Percentiles rank a stretch among this genome's conserved stretches.
These are phyloP conservation scores for Simalia tracyae DNA, from an alignment of 2,797 vertebrate genomes.

Conservation along the genomic window DNA sequence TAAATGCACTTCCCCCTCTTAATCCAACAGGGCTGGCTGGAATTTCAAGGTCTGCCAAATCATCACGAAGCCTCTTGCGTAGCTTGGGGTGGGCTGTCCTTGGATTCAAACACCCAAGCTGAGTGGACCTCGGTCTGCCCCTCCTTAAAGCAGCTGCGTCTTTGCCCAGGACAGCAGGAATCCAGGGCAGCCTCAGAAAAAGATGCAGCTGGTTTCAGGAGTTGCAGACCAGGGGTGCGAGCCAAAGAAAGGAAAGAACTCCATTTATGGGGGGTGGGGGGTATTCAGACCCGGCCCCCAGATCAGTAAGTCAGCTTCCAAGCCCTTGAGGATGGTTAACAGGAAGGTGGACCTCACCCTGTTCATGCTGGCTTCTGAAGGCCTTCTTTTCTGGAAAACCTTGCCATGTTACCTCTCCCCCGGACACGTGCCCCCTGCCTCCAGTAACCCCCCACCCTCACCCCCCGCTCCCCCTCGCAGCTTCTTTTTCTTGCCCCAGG, in stretches of 20 bases:
- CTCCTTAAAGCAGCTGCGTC: neutral
- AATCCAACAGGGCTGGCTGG: neutral
- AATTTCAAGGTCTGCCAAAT: neutral
- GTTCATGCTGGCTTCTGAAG: too few species aligned
- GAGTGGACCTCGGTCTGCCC: neutral
- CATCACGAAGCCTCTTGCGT: neutral
- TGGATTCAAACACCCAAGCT: neutral
- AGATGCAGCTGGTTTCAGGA: neutral
- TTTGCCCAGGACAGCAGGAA: neutral
- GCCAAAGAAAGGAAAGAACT: too few species aligned
- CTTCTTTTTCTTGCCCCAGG: too few species aligned
- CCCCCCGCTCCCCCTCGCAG: too few species aligned
- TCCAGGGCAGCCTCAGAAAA: neutral
- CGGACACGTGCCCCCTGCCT: too few species aligned
- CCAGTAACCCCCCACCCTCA: too few species aligned
- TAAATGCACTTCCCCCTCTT: neutral
- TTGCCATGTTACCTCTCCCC: too few species aligned
- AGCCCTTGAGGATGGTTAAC: too few species aligned
- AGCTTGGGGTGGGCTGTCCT: neutral
- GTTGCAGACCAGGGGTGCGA: neutral
- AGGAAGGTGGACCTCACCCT: too few species aligned
- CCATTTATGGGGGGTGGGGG: neutral
- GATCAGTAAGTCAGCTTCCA: too few species aligned
- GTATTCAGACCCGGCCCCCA: too few species aligned
- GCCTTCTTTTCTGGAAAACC: too few species aligned